Evolutionary conservation across 53 echinoderm and acorn worm genomes (phyloP).

Genomic region (Patiria pectinifera): DNA sequence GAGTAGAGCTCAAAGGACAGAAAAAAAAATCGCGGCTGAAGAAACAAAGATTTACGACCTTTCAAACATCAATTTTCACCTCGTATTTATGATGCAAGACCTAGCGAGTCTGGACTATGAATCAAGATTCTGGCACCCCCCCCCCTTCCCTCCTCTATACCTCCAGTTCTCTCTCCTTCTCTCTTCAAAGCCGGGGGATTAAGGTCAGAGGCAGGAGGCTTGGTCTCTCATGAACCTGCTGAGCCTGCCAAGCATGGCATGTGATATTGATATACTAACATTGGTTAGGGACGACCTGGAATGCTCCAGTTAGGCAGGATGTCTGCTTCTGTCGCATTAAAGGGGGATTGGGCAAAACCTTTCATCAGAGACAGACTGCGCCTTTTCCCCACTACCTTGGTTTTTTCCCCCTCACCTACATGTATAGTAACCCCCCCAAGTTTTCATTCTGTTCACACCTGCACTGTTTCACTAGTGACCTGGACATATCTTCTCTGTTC

Average conservation of each 20-base stretch:
- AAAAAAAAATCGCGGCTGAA: constrained; percentile 17
- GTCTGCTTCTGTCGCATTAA: neutral
- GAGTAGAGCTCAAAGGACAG: neutral
- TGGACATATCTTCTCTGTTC: too few species aligned
- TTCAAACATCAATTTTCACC: constrained; percentile 66
- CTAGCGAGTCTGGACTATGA: constrained; percentile 40
- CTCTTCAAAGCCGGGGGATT: constrained; percentile 31
- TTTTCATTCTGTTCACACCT: too few species aligned
- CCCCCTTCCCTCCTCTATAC: neutral
- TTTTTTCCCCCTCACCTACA: too few species aligned
- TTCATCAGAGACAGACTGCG: neutral
- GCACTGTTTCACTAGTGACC: too few species aligned
- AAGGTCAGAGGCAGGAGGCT: constrained; percentile 22
- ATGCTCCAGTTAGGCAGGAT: neutral
- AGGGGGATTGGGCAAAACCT: neutral
- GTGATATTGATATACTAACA: constrained; percentile 63
- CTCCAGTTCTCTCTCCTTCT: neutral
- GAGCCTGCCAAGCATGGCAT: constrained; percentile 41
- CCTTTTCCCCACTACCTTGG: neutral
- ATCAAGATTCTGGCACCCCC: constrained; percentile 30
- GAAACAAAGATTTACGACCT: constrained; percentile 48
- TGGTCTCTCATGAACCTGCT: constrained; percentile 52
- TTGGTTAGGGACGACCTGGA: constrained; percentile 48
- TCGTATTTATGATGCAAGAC: constrained; percentile 63
- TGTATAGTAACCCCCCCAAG: too few species aligned